phyloP scores from a whole-genome alignment of 2,888 invertebrate species.

The Hetaerina titia region DNA sequence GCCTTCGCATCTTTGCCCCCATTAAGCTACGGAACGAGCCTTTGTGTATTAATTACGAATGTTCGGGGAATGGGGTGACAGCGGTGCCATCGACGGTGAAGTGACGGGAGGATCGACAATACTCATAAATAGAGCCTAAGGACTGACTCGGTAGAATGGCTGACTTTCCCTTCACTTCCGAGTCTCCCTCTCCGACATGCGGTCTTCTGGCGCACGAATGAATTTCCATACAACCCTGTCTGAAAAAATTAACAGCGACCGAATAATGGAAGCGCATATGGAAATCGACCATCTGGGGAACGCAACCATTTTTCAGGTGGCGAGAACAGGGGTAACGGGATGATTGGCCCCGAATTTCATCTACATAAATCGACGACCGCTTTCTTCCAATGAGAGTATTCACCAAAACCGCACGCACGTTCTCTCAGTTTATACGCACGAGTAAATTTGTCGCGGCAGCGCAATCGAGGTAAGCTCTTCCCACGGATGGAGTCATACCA shows the following conservation, averaged over 20 bases:
- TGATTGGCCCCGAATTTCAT: background rate
- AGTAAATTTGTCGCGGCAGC: background rate
- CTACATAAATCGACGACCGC: background rate
- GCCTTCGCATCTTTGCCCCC: too few species aligned
- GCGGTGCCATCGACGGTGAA: background rate
- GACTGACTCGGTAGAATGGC: background rate
- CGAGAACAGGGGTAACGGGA: background rate
- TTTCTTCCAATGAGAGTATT: background rate
- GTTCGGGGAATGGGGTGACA: background rate
- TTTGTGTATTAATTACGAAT: background rate
- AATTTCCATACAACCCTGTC: background rate
- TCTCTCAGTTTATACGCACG: background rate
- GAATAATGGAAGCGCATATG: conserved; percentile 2
- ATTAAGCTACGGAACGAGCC: background rate
- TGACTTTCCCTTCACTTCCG: background rate
- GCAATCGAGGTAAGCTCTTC: background rate
- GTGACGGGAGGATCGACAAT: background rate
- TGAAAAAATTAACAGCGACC: background rate
- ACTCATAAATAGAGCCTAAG: background rate
- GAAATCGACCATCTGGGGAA: background rate
- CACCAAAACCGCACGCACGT: too few species aligned
- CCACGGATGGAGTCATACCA: background rate
- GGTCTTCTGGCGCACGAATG: background rate
- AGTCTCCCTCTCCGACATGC: background rate
- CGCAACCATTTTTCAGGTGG: background rate